phyloP scores from a whole-genome alignment of 2,113 vertebrate genomes.

The Pelecanoides urinatrix region DNA sequence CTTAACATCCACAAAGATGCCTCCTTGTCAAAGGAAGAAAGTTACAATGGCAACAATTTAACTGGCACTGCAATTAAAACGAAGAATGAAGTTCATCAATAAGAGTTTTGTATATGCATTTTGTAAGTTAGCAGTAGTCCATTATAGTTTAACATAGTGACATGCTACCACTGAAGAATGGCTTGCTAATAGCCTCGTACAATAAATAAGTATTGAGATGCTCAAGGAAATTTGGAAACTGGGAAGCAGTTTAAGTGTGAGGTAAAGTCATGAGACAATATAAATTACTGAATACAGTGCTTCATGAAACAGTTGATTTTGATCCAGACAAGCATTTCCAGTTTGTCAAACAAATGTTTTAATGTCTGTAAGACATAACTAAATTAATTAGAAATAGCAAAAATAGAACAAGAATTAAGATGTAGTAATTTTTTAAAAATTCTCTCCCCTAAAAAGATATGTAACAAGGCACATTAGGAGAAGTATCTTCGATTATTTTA shows the following conservation, averaged over 20 bases:
- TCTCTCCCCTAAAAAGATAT: neutral
- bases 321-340: neutral
- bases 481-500: slow-evolving; percentile 18
- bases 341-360: neutral
- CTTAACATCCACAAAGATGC: neutral
- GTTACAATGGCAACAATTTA: neutral
- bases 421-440: neutral
- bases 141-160: neutral
- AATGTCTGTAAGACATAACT: neutral
- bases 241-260: neutral
- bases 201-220: neutral
- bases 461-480: slow-evolving; percentile 49
- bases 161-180: no score
- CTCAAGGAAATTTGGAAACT: neutral
- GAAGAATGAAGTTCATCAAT: neutral
- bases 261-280: neutral
- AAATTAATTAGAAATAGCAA: neutral
- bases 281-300: neutral
- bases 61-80: neutral
- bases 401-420: neutral
- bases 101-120: neutral
- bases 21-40: neutral
- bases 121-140: neutral
- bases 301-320: neutral
- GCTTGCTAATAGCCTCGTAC: neutral